phyloP scores from a whole-genome alignment of 2,888 invertebrate species.

The Peribatodes rhomboidaria region DNA sequence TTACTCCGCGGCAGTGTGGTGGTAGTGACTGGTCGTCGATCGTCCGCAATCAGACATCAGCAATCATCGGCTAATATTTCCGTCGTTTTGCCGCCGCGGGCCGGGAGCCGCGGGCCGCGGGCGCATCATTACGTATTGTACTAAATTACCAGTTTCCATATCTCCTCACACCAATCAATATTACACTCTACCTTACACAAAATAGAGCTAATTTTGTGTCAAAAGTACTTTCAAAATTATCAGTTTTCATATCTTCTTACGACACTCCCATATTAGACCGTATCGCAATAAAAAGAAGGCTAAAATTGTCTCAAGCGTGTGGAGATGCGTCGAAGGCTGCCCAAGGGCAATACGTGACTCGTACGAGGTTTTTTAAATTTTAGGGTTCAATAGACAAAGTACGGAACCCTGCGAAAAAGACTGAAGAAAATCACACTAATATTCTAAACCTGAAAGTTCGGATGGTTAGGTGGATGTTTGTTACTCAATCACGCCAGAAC shows the following conservation, averaged over 20 bases:
- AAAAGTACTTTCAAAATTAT: background rate
- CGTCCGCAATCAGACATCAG: slow-evolving; percentile 21
- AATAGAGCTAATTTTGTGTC: background rate
- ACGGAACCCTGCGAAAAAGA: background rate
- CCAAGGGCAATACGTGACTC: slow-evolving; percentile 40
- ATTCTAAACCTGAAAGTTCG: too few species aligned
- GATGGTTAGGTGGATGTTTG: too few species aligned
- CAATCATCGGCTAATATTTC: slow-evolving; percentile 29
- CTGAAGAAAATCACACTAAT: too few species aligned
- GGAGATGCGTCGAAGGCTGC: slow-evolving; percentile 21
- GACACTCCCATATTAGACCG: background rate
- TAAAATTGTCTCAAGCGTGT: background rate
- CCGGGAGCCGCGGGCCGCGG: slow-evolving; percentile 19
- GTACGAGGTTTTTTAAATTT: slow-evolving; percentile 36
- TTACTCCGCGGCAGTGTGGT: background rate
- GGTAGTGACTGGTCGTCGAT: background rate
- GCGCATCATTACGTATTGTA: slow-evolving; percentile 58
- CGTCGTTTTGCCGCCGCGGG: slow-evolving; percentile 35
- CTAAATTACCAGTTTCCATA: slow-evolving; percentile 53
- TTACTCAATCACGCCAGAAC: too few species aligned
- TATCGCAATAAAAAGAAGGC: slow-evolving; percentile 2
- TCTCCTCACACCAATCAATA: slow-evolving; percentile 21
- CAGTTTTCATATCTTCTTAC: background rate
- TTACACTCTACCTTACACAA: background rate
- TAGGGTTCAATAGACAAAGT: slow-evolving; percentile 32